Conservation (phyloP, 2,113 vertebrate species). For the Myodes glareolus region DNA sequence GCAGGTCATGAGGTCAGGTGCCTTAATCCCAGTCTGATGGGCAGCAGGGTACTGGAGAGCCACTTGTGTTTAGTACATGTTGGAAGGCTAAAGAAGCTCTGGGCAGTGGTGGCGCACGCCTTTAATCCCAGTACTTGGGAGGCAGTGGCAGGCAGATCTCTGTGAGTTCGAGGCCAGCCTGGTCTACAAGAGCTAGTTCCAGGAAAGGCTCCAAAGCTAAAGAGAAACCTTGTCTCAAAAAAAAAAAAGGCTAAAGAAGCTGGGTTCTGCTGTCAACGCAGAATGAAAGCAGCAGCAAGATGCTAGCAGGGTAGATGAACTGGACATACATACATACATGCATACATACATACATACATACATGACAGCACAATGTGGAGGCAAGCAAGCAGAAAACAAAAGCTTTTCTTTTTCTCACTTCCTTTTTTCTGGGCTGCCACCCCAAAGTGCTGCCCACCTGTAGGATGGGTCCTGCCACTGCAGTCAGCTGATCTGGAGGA, state of each 20-base stretch:
- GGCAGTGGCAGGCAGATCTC: too few relatives aligned
- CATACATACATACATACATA: background rate
- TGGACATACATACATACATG: background rate
- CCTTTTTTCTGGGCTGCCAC: background rate
- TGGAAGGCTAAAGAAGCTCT: background rate
- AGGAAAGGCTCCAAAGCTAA: too few relatives aligned
- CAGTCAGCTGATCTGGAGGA: too few relatives aligned
- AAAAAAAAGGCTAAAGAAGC: too few relatives aligned
- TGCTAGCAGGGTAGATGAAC: background rate
- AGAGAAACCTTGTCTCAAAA: too few relatives aligned
- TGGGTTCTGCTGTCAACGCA: background rate
- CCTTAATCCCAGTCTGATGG: background rate
- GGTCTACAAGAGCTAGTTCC: too few relatives aligned
- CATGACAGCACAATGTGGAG: background rate
- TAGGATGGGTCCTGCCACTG: background rate
- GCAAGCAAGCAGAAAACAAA: background rate
- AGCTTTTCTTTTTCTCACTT: background rate
- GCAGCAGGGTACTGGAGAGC: background rate
- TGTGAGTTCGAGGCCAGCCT: too few relatives aligned
- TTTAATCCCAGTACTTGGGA: too few relatives aligned
- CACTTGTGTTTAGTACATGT: background rate
- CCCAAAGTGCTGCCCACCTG: too few relatives aligned
- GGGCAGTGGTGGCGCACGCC: too few relatives aligned
- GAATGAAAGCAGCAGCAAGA: background rate
- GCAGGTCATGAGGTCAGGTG: background rate